A percentile compares a stretch with the other conserved stretches of the same genome.
phyloP scores from a whole-genome alignment of 2,113 vertebrate genomes.

The Sakesphorus luctuosus region DNA sequence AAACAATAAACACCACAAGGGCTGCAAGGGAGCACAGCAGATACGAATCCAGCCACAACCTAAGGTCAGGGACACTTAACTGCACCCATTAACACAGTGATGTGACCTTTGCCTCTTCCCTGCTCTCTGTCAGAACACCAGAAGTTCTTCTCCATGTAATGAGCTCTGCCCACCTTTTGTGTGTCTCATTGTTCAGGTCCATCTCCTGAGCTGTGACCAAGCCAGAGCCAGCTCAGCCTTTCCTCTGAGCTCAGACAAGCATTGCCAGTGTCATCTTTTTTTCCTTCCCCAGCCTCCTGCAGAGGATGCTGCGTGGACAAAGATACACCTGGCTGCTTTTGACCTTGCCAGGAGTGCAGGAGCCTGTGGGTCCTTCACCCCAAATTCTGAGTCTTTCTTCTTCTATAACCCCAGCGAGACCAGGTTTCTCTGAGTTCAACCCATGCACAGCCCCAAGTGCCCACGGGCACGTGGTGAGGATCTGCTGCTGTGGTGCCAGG shows the following conservation, averaged over 20 bases:
- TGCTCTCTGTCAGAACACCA: neutral
- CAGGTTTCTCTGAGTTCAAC: neutral
- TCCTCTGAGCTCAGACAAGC: neutral
- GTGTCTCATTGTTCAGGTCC: neutral
- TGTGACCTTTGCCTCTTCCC: neutral
- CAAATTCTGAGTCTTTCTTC: neutral
- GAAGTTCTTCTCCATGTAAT: neutral
- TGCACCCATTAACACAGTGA: neutral
- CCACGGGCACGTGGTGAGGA: fast-evolving
- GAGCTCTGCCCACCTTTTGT: neutral
- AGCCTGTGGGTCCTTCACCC: neutral
- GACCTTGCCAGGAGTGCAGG: neutral
- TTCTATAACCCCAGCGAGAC: neutral
- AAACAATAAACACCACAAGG: neutral
- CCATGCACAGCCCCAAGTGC: neutral
- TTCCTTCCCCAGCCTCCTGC: neutral
- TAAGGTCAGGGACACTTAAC: neutral
- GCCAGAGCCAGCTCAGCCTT: neutral
- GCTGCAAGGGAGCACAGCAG: neutral
- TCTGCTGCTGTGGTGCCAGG: neutral
- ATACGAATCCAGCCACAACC: neutral
- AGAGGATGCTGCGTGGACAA: neutral
- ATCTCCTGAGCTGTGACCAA: neutral
- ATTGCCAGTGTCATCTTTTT: fast-evolving
- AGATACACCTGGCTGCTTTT: neutral